Percentiles rank a stretch among this genome's conserved stretches.
Conservation (phyloP, 1,140 invertebrate species). For the Colletes latitarsis region DNA sequence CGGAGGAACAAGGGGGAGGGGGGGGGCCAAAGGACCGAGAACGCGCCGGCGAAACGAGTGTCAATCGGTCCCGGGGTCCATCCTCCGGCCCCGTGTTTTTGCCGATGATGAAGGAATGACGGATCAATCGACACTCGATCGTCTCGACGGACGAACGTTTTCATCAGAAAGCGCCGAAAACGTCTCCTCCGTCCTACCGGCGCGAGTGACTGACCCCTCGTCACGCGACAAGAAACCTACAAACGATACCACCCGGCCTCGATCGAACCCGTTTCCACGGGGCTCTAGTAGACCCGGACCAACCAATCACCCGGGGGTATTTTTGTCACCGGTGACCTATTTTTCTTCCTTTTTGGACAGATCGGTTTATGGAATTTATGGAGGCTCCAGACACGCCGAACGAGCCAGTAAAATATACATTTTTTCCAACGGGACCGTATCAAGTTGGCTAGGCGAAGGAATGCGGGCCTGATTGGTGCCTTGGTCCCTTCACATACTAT, state of each 20-base stretch:
- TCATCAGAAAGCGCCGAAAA: constrained; percentile 59
- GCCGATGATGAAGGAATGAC: constrained; percentile 60
- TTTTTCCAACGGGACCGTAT: no score
- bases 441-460: no score
- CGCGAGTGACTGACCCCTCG: constrained; percentile 11
- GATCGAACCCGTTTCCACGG: not conserved
- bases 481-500: no score
- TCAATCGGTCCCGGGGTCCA: constrained; percentile 53
- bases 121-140: constrained; percentile 66
- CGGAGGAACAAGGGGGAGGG: not conserved
- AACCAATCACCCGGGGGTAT: no score
- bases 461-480: no score
- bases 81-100: constrained; percentile 56
- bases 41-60: constrained; percentile 52
- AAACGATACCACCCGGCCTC: not conserved
- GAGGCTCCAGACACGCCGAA: no score
- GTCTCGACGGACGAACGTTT: constrained; percentile 48
- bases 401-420: no score
- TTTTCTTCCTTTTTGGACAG: no score
- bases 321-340: no score
- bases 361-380: no score
- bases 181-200: not conserved
- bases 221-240: constrained; percentile 33
- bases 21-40: not conserved
- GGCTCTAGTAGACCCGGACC: not conserved